Conservation (phyloP, 2,113 vertebrate genomes). For the Limanda limanda region DNA sequence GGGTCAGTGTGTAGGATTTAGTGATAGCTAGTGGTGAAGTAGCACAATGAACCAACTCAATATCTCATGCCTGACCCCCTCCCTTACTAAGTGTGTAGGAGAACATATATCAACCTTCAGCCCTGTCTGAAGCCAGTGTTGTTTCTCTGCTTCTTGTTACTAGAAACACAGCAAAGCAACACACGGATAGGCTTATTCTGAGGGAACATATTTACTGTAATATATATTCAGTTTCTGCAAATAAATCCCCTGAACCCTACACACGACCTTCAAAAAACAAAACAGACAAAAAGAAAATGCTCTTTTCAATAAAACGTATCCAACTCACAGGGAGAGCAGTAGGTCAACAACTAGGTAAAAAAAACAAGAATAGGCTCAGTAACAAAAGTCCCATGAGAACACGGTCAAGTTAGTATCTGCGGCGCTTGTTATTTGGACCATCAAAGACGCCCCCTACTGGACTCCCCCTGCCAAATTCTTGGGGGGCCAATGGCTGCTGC, state of each 20-base stretch:
- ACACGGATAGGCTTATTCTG: background rate
- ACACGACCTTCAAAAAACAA: background rate
- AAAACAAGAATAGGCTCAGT: background rate
- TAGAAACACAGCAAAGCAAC: too few species aligned
- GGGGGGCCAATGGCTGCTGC: conserved; percentile 77
- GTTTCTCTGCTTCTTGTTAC: background rate
- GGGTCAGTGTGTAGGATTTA: too few species aligned
- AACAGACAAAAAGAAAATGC: background rate
- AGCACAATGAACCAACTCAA: too few species aligned
- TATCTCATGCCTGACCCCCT: too few species aligned
- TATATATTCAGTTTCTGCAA: background rate
- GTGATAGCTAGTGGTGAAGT: too few species aligned
- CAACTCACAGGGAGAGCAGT: background rate
- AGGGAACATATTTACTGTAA: background rate
- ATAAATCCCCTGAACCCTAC: background rate
- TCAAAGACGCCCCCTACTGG: conserved; percentile 91
- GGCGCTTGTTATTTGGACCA: conserved; percentile 95
- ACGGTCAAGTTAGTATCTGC: conserved; percentile 87
- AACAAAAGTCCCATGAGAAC: background rate
- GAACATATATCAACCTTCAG: too few species aligned
- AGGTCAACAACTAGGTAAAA: background rate
- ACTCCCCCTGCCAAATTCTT: conserved; percentile 92
- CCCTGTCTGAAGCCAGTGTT: background rate
- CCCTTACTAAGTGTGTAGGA: too few species aligned
- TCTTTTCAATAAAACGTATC: background rate